Evolutionary conservation across 2,113 vertebrate species (phyloP), one percentile per base, ranked within the genome.

Genomic region (Phylloscopus trochilus): DNA sequence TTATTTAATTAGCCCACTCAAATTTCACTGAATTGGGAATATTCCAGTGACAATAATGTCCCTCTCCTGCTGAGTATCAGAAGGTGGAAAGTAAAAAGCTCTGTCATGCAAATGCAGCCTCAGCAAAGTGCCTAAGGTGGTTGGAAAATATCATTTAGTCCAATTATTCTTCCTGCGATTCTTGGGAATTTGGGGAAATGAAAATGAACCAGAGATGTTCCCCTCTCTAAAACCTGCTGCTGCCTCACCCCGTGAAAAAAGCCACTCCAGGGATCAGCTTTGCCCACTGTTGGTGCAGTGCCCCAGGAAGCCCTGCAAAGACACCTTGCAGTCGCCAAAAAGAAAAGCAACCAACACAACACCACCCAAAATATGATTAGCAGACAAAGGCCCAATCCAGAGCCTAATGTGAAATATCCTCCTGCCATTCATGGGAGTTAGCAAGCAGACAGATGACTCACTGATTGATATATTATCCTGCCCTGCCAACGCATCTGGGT

Each of bases 1-100:
- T 83, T 86, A 96, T 95, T 95, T 97, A 97, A 97, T 97, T 97
- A 97, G 91, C 91, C 88, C 93, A 93, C 96, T 96, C 91, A 79
- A 81, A 95, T 96, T 96, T 90, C 87, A 87, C 86, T 87, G 93
- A 87, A 85, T 94, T 8, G 46, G 83, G 94, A 96, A 94, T 94
- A 96, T 95, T 96, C 94, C 46, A 76, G 91, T 90, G 94, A 95
- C 95, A 95, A 93, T 93, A 95, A 95, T 59, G 87, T 92, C 90
- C 95, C 91, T 91, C 83, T 89, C 95, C 91, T 62, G 88, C 94
- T 93, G 96, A 90, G 94, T 82, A 97, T 94, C 86, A 93, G 92
- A 92, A 96, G 90, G 95, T 80, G 77, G 91, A 67, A 92, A 95
- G 89, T 86, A 86, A 93, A 96, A 95, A 96, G 85, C 85, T 85